These are phyloP conservation scores for Erinaceus europaeus DNA, from an alignment of 2,113 vertebrate species.

Conservation along the genomic window DNA sequence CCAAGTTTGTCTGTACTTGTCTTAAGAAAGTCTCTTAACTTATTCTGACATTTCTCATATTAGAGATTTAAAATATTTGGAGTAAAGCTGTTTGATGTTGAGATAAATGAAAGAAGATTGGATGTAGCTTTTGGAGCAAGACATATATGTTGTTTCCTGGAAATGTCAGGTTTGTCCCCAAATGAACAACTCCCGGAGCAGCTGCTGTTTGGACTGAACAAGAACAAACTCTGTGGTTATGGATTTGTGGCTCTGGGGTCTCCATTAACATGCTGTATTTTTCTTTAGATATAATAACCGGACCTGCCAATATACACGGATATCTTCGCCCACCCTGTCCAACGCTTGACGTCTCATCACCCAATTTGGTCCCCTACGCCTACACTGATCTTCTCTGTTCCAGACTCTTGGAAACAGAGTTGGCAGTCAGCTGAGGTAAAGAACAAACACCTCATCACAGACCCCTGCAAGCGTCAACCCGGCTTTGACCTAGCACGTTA, in stretches of 20 bases:
- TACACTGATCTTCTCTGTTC: too few species aligned
- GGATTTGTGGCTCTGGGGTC: not conserved
- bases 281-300: not conserved
- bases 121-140: not conserved
- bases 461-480: too few species aligned
- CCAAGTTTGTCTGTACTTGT: not conserved
- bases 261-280: not conserved
- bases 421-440: too few species aligned
- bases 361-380: too few species aligned
- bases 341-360: too few species aligned
- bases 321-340: too few species aligned
- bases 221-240: too few species aligned
- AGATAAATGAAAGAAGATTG: not conserved
- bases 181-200: not conserved
- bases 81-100: not conserved
- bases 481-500: too few species aligned
- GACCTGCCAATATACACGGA: not conserved
- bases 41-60: not conserved
- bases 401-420: too few species aligned
- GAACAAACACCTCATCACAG: too few species aligned
- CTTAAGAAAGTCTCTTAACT: not conserved
- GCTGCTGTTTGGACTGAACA: too few species aligned
- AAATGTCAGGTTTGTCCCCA: not conserved
- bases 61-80: not conserved
- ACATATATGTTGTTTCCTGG: not conserved